A percentile compares a stretch with the other conserved stretches of the same genome.
Conservation (phyloP, 2,113 vertebrate species). For the Agapornis roseicollis region DNA sequence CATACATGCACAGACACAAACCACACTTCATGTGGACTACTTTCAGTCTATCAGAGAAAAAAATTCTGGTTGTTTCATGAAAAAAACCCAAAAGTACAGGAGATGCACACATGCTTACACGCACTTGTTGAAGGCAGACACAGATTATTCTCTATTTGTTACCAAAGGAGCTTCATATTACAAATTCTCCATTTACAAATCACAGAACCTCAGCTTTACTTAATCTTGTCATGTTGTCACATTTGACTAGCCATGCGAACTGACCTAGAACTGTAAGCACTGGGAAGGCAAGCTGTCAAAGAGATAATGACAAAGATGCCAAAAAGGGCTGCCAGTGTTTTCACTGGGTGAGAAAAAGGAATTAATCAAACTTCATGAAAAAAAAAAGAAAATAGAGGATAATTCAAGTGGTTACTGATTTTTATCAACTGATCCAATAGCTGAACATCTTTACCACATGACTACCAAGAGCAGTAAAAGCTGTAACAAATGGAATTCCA, state of each 20-base stretch:
- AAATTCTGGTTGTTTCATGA: not conserved
- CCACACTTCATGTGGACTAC: not conserved
- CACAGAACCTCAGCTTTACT: slow-evolving; percentile 39
- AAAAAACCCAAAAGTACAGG: not conserved
- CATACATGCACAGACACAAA: not conserved
- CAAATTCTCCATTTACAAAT: slow-evolving; percentile 63
- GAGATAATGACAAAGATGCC: slow-evolving; percentile 42
- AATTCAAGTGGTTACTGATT: slow-evolving; percentile 30
- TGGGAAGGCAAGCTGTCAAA: slow-evolving; percentile 44
- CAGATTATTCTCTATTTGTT: slow-evolving; percentile 43
- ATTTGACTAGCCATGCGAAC: slow-evolving; percentile 54
- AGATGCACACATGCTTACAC: not conserved
- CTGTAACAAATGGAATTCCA: not conserved
- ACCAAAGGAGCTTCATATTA: slow-evolving; percentile 55
- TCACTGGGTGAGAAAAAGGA: not conserved
- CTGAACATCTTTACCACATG: not conserved
- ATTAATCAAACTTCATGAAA: slow-evolving; percentile 14
- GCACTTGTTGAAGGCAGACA: slow-evolving; percentile 36
- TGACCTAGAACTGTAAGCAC: slow-evolving; percentile 55
- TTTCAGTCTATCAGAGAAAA: not conserved
- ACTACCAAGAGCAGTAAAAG: not conserved
- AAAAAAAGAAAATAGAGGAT: not conserved
- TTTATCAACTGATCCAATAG: not conserved
- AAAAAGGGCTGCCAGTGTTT: slow-evolving; percentile 26
- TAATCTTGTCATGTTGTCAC: slow-evolving; percentile 70